These are phyloP conservation scores for Cordilura impudica DNA, from an alignment of 2,888 invertebrate species.

Conservation along the genomic window DNA sequence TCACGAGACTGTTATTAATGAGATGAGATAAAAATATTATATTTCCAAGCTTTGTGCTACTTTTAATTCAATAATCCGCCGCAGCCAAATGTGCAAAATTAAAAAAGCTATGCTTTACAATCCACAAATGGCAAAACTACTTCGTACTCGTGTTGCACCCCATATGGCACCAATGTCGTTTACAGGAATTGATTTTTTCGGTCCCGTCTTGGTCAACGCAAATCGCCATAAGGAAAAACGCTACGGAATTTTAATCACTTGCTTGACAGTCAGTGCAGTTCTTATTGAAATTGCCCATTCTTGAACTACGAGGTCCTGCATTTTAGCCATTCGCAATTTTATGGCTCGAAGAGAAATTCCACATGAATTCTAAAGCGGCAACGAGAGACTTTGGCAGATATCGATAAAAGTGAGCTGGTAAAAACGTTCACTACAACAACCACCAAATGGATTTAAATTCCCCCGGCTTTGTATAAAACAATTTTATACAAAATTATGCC, in stretches of 20 bases:
- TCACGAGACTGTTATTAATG: no score
- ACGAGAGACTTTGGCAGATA: slow-evolving; percentile 30
- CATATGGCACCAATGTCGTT: not conserved
- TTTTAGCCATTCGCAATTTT: slow-evolving; percentile 30
- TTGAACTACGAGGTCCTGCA: slow-evolving; percentile 4
- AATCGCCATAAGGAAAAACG: slow-evolving; percentile 26
- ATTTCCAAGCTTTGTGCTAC: slow-evolving; percentile 30
- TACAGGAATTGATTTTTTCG: slow-evolving; percentile 43
- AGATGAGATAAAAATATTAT: no score
- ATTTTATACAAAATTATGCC: slow-evolving; percentile 5
- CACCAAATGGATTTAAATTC: slow-evolving; percentile 26
- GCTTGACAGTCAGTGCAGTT: slow-evolving; percentile 58
- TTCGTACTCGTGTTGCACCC: slow-evolving; percentile 6
- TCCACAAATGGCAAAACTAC: slow-evolving; percentile 21
- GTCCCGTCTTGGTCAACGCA: slow-evolving; percentile 26
- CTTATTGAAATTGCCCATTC: slow-evolving; percentile 53
- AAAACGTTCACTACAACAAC: slow-evolving; percentile 18
- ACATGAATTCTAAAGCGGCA: slow-evolving; percentile 29
- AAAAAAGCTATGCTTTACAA: not conserved
- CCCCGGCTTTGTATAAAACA: slow-evolving; percentile 35
- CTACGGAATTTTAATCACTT: slow-evolving; percentile 54
- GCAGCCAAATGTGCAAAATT: slow-evolving; percentile 28
- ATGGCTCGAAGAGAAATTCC: slow-evolving; percentile 29
- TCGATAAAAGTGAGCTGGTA: slow-evolving; percentile 12
- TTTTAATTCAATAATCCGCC: slow-evolving; percentile 2